Conservation (phyloP, 2,797 vertebrate species). For the Parotocinclus haroldoi region DNA sequence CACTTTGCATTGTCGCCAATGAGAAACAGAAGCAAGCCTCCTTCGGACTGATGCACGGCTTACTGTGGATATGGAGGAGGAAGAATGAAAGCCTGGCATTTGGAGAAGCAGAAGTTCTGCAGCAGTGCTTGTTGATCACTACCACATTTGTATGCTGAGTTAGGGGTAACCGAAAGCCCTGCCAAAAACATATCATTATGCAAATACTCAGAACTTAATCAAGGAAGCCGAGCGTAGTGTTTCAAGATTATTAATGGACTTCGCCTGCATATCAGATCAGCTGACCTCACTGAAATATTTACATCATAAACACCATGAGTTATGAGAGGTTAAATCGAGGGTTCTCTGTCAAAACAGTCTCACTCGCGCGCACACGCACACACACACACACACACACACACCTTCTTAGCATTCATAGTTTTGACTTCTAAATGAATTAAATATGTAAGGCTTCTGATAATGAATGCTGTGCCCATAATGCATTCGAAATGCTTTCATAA, state of each 20-base stretch:
- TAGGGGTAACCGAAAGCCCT: constrained; percentile 58
- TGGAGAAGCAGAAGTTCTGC: constrained; percentile 40
- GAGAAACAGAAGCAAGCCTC: too few relatives aligned
- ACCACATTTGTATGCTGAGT: constrained; percentile 51
- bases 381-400: not conserved
- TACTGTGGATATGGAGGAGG: too few relatives aligned
- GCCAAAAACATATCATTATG: constrained; percentile 71
- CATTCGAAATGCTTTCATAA: too few relatives aligned
- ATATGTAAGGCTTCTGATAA: too few relatives aligned
- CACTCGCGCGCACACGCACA: not conserved
- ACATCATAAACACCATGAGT: constrained; percentile 71
- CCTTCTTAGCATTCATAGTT: constrained; percentile 32
- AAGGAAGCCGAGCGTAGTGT: constrained; percentile 56
- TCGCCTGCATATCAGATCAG: constrained; percentile 64
- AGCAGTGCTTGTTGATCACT: constrained; percentile 58
- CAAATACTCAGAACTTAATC: constrained; percentile 65
- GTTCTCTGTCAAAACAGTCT: constrained; percentile 52
- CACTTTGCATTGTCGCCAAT: too few relatives aligned
- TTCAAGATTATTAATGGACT: constrained; percentile 72
- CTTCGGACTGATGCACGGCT: too few relatives aligned
- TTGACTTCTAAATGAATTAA: too few relatives aligned
- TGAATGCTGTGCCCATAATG: too few relatives aligned
- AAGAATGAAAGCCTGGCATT: too few relatives aligned
- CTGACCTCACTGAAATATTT: constrained; percentile 68
- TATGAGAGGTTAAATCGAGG: constrained; percentile 64